A percentile compares a stretch with the other conserved stretches of the same genome.
Evolutionary conservation across 2,797 vertebrate species (phyloP).

Genomic region (Lacerta agilis): DNA sequence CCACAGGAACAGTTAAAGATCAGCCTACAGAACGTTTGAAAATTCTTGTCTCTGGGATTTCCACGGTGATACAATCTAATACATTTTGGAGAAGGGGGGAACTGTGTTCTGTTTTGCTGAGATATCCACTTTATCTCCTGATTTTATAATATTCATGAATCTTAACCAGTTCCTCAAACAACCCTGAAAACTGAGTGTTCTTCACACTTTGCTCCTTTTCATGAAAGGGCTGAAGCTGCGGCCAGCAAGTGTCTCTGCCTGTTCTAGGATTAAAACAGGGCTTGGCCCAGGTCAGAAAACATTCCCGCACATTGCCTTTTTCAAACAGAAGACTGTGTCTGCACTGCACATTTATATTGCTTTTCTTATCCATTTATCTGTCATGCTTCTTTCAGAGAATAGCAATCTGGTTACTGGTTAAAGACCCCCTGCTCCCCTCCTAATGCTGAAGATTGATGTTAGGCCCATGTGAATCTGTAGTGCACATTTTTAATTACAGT

Average conservation of each 20-base stretch:
- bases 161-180: conserved; percentile 51
- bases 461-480: not conserved
- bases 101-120: conserved; percentile 60
- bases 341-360: not conserved
- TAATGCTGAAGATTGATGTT: not conserved
- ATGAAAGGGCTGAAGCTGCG: not conserved
- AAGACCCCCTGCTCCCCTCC: not conserved
- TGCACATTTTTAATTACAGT: no score
- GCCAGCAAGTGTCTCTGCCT: not conserved
- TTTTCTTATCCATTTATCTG: not conserved
- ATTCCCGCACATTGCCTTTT: not conserved
- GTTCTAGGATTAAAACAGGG: not conserved
- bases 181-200: conserved; percentile 28
- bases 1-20: conserved; percentile 66
- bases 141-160: conserved; percentile 70
- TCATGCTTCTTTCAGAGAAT: not conserved
- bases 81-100: conserved; percentile 31
- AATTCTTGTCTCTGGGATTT: conserved; percentile 67
- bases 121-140: conserved; percentile 68
- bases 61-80: conserved; percentile 72
- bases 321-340: not conserved
- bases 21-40: conserved; percentile 69
- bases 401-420: not conserved
- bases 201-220: conserved; percentile 9
- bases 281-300: not conserved